Percentiles rank a stretch among this genome's conserved stretches.
Evolutionary conservation across 92 coral and sea anemone species (phyloP).

Genomic region (Parazoanthus swiftii): DNA sequence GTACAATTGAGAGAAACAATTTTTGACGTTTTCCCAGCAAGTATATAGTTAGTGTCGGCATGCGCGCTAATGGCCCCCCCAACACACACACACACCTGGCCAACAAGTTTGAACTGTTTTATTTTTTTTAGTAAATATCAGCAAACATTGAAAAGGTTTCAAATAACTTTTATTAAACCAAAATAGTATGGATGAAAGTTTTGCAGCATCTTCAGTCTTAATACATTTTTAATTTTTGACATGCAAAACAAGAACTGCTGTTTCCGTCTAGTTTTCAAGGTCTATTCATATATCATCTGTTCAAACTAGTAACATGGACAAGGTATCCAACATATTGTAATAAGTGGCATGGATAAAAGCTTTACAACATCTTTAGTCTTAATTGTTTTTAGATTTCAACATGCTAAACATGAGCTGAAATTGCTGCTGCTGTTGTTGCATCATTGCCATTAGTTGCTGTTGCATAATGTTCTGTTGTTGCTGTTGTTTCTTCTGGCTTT

Average conservation of each 20-base stretch:
- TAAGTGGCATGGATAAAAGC: not conserved
- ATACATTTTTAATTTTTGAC: not conserved
- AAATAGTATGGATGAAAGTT: not conserved
- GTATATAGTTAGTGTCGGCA: too few species aligned
- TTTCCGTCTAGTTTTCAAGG: not conserved
- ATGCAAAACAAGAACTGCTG: conserved; percentile 20
- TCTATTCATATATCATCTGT: not conserved
- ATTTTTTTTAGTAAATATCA: not conserved
- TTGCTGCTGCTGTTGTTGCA: conserved; percentile 44
- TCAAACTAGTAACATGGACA: not conserved
- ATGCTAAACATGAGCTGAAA: conserved; percentile 16
- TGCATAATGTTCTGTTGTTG: conserved; percentile 42
- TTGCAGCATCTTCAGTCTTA: conserved; percentile 16
- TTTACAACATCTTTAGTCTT: conserved; percentile 6
- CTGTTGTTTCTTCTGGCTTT: conserved; percentile 37
- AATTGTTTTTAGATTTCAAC: not conserved
- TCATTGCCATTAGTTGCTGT: conserved; percentile 37
- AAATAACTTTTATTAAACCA: not conserved
- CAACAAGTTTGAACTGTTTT: not conserved
- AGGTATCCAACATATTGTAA: not conserved
- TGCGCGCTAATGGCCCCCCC: too few species aligned
- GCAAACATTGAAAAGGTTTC: not conserved
- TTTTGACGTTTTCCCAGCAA: too few species aligned
- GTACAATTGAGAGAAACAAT: too few species aligned
- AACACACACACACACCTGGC: too few species aligned